Conservation (phyloP, 2,113 vertebrate genomes). For the Murina feae region DNA sequence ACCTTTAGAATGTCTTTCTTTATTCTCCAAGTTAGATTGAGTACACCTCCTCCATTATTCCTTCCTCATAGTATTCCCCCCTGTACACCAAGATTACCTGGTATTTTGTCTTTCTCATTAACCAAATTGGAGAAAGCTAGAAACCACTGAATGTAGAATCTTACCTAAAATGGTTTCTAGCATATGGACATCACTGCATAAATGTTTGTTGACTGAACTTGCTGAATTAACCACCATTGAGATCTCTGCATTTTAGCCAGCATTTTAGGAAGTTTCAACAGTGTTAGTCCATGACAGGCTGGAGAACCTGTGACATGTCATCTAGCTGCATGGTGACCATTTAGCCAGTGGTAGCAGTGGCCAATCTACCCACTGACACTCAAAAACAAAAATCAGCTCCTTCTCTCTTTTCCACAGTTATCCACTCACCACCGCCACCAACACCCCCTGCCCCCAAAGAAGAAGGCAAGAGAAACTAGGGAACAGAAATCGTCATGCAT, state of each 20-base stretch:
- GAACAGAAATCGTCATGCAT: background rate
- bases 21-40: background rate
- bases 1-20: background rate
- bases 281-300: background rate
- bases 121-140: background rate
- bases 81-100: background rate
- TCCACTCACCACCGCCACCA: background rate
- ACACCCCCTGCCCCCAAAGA: background rate
- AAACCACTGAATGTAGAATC: background rate
- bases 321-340: background rate
- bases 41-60: background rate
- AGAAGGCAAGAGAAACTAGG: background rate
- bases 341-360: background rate
- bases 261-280: background rate
- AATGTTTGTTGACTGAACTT: background rate
- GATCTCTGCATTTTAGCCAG: background rate
- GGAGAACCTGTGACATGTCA: background rate
- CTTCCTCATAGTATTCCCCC: background rate
- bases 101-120: background rate
- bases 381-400: background rate
- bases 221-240: background rate
- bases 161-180: background rate
- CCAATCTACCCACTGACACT: background rate
- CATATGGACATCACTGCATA: background rate
- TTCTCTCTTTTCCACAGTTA: background rate